Percentiles rank a stretch among this genome's conserved stretches.
phyloP scores from a whole-genome alignment of 2,113 vertebrate genomes.

The Mystacornis crossleyi region DNA sequence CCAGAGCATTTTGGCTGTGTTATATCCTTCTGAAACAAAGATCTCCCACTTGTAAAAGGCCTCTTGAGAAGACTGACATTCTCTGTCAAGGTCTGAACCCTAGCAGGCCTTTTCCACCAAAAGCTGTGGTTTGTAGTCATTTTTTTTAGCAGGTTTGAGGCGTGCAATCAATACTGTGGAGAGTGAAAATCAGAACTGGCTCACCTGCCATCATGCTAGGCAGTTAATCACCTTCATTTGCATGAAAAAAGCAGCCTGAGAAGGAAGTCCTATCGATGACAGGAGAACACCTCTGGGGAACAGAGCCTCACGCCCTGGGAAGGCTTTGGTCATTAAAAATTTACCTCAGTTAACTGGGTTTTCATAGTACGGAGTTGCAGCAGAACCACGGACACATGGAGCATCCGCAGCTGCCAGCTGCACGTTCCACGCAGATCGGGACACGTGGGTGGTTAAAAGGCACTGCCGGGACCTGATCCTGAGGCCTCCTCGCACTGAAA shows the following conservation, averaged over 20 bases:
- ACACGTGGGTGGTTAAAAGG: background rate
- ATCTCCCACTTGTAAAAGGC: background rate
- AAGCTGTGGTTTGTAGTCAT: background rate
- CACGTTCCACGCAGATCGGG: background rate
- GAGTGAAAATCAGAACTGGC: background rate
- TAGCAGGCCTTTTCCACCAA: background rate
- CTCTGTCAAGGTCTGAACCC: background rate
- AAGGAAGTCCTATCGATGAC: background rate
- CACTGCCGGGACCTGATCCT: background rate
- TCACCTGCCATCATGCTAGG: background rate
- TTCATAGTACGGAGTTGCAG: background rate
- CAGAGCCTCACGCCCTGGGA: background rate
- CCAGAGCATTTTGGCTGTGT: background rate
- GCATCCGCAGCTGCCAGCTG: background rate
- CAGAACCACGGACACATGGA: background rate
- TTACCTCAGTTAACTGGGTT: background rate
- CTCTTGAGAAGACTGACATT: background rate
- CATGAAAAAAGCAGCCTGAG: background rate
- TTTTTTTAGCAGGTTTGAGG: background rate
- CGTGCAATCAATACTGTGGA: background rate
- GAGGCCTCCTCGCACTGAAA: background rate
- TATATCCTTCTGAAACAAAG: background rate
- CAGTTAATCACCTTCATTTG: background rate
- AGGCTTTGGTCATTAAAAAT: background rate
- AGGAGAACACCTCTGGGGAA: background rate